These are phyloP conservation scores for Pseudachorutes palmiensis DNA, from an alignment of 1,140 invertebrate genomes.

Conservation along the genomic window DNA sequence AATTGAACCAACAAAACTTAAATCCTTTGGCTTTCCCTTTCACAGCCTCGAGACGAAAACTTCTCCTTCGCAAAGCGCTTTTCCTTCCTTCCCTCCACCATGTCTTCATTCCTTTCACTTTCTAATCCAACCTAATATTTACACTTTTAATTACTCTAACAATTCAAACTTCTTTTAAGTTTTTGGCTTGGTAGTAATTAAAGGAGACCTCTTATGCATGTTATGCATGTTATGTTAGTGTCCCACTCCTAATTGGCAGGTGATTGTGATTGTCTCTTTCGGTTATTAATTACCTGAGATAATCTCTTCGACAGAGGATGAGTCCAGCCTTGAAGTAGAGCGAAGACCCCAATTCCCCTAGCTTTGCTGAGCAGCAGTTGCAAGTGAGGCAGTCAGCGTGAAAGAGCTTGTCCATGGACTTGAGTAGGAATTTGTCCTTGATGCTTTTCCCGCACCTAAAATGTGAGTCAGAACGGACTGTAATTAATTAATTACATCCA, in stretches of 20 bases:
- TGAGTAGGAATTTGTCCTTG: conserved; percentile 36
- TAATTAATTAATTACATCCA: neutral
- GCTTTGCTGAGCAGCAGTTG: conserved; percentile 89
- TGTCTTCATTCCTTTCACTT: conserved; percentile 15
- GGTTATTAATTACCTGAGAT: conserved; percentile 66
- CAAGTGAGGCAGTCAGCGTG: conserved; percentile 98
- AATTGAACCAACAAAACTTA: conserved; percentile 33
- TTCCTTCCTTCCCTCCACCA: conserved; percentile 12
- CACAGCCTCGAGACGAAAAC: conserved; percentile 14
- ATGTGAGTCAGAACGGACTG: neutral
- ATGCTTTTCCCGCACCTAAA: conserved; percentile 33
- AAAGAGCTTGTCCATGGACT: conserved; percentile 86
- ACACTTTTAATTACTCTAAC: neutral
- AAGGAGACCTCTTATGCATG: neutral
- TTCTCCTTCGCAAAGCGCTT: neutral
- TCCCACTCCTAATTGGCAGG: no score
- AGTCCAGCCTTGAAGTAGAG: conserved; percentile 93
- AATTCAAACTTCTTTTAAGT: neutral
- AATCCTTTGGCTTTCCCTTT: no score
- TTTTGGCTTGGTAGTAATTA: neutral
- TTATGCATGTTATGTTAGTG: no score
- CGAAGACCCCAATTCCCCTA: conserved; percentile 95
- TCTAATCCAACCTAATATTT: conserved; percentile 5
- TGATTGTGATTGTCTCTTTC: neutral
- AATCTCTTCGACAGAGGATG: conserved; percentile 94